These are phyloP conservation scores for Cynodonichthys magdalenae DNA, from an alignment of 2,797 vertebrate genomes.

Conservation along the genomic window DNA sequence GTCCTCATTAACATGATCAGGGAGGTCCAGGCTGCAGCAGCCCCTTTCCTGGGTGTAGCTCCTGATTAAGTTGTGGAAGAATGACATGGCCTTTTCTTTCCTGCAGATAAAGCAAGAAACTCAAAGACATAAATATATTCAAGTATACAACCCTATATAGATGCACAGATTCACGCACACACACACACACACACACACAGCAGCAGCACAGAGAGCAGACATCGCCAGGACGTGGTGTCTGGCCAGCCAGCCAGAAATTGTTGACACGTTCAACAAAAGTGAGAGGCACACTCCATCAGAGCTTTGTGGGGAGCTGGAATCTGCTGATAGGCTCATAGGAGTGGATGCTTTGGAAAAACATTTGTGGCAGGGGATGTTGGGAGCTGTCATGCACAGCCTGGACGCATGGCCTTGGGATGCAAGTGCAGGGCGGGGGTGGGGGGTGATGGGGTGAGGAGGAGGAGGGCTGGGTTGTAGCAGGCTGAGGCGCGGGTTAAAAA, in stretches of 20 bases:
- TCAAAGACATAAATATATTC: slow-evolving; percentile 60
- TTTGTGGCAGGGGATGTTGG: slow-evolving; percentile 85
- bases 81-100: slow-evolving; percentile 89
- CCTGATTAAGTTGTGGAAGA: slow-evolving; percentile 94
- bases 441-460: slow-evolving; percentile 10
- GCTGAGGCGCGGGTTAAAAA: slow-evolving; percentile 73
- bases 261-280: slow-evolving; percentile 87
- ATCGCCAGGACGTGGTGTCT: slow-evolving; percentile 74
- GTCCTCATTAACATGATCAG: slow-evolving; percentile 99
- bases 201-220: slow-evolving; percentile 32
- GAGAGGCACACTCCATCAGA: slow-evolving; percentile 81
- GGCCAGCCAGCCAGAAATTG: slow-evolving; percentile 88
- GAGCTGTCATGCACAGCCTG: slow-evolving; percentile 80
- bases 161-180: slow-evolving; percentile 38
- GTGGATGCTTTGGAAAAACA: slow-evolving; percentile 88
- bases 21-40: slow-evolving; percentile 85
- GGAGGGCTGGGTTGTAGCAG: slow-evolving; percentile 46
- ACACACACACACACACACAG: slow-evolving; percentile 9
- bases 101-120: slow-evolving; percentile 54
- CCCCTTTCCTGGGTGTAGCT: slow-evolving; percentile 87
- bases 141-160: slow-evolving; percentile 62
- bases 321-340: slow-evolving; percentile 85
- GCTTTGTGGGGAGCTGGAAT: slow-evolving; percentile 81
- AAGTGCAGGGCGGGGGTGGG: slow-evolving; percentile 60
- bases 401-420: slow-evolving; percentile 77